Conservation (phyloP, 2,888 invertebrate genomes). For the Perizoma flavofasciatum region DNA sequence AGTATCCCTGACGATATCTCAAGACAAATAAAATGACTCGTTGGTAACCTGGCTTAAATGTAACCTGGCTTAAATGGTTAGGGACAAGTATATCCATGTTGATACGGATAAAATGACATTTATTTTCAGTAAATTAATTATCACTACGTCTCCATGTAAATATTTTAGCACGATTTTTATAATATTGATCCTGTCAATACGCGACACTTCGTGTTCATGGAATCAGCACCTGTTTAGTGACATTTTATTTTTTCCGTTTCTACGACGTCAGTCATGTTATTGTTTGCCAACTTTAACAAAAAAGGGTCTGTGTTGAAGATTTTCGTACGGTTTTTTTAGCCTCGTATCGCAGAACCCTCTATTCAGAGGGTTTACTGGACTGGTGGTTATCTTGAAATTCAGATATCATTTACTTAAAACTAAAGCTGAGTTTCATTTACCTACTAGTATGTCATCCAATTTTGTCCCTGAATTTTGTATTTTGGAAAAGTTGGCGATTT, state of each 20-base stretch:
- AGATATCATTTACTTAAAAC: no score
- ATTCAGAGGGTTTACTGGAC: no score
- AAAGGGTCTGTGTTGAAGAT: neutral
- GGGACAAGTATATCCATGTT: neutral
- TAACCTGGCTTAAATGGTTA: no score
- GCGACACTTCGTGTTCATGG: constrained; percentile 66
- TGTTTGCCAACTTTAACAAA: constrained; percentile 13
- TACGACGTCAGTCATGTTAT: constrained; percentile 22
- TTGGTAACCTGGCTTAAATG: no score
- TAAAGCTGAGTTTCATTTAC: no score
- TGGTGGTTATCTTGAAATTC: no score
- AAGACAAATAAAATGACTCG: no score
- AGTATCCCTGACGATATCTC: neutral
- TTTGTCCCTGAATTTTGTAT: no score
- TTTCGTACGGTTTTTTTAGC: neutral
- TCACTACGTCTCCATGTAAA: constrained; percentile 62
- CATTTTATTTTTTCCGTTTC: constrained; percentile 43
- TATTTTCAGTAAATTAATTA: constrained; percentile 49
- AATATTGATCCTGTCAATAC: constrained; percentile 53
- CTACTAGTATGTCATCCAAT: no score
- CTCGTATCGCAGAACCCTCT: no score
- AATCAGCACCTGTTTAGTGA: constrained; percentile 64
- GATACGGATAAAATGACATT: constrained; percentile 16
- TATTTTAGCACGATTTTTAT: constrained; percentile 60
- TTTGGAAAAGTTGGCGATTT: no score